Conservation (phyloP, 2,113 vertebrate species). For the Paracanthobrama guichenoti region DNA sequence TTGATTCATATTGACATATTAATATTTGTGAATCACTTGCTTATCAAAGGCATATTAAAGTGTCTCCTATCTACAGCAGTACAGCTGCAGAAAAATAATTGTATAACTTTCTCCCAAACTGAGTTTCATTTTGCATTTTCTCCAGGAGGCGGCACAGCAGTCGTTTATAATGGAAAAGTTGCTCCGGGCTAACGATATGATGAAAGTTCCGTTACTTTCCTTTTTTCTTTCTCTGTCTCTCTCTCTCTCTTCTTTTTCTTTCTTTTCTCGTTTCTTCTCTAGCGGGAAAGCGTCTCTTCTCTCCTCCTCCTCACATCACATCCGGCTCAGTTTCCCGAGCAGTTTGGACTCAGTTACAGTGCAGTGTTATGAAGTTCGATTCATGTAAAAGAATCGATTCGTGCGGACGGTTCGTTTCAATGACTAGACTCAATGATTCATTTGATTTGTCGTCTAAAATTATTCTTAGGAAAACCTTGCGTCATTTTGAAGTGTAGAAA, state of each 20-base stretch:
- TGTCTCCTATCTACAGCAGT: not conserved
- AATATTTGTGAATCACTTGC: not conserved
- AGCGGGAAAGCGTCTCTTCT: slow-evolving; percentile 67
- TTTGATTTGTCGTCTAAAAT: not conserved
- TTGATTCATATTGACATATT: not conserved
- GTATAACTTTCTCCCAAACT: not conserved
- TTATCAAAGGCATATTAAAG: not conserved
- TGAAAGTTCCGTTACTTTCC: slow-evolving; percentile 58
- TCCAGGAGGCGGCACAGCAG: slow-evolving; percentile 35
- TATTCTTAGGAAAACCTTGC: not conserved
- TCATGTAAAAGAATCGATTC: slow-evolving; percentile 51
- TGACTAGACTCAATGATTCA: not conserved
- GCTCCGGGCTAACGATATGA: slow-evolving; percentile 16
- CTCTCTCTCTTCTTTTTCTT: not conserved
- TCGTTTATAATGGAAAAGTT: slow-evolving; percentile 8
- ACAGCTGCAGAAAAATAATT: slow-evolving; percentile 3
- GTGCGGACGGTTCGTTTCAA: not conserved
- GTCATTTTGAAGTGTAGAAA: not conserved
- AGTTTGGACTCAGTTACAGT: slow-evolving; percentile 61
- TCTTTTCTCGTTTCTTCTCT: slow-evolving; percentile 58
- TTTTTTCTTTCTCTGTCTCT: slow-evolving; percentile 31
- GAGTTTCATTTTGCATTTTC: slow-evolving; percentile 37
- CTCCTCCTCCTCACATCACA: slow-evolving; percentile 73
- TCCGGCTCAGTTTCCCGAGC: slow-evolving; percentile 75
- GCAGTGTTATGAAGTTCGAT: slow-evolving; percentile 54